These are phyloP conservation scores for Sinocyclocheilus anshuiensis DNA, from an alignment of 2,113 vertebrate species.

Conservation along the genomic window DNA sequence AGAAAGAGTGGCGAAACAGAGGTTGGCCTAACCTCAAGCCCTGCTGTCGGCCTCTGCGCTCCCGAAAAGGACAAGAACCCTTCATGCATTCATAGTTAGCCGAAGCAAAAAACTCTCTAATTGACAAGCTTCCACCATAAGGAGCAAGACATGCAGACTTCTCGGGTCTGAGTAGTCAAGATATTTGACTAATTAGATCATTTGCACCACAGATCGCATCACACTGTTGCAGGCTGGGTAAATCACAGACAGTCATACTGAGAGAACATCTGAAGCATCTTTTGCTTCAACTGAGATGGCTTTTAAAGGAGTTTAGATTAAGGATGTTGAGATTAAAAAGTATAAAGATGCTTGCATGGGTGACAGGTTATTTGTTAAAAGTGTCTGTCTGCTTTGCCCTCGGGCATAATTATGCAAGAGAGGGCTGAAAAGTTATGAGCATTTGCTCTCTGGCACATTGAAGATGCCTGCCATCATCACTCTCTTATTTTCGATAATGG, in stretches of 20 bases:
- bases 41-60: constrained; percentile 31
- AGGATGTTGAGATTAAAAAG: constrained; percentile 14
- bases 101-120: background rate
- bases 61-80: constrained; percentile 40
- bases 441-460: constrained; percentile 48
- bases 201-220: background rate
- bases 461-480: constrained; percentile 53
- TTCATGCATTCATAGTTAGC: constrained; percentile 45
- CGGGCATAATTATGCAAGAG: constrained; percentile 56
- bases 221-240: background rate
- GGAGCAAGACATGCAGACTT: constrained; percentile 13
- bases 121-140: constrained; percentile 25
- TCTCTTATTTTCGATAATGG: constrained; percentile 45
- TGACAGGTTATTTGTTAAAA: constrained; percentile 49
- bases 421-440: constrained; percentile 54
- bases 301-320: constrained; percentile 29
- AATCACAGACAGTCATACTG: constrained; percentile 14
- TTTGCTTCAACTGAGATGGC: constrained; percentile 9
- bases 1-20: constrained; percentile 1
- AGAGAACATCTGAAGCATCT: background rate
- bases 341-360: constrained; percentile 29
- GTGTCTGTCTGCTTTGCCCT: constrained; percentile 41
- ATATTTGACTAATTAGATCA: constrained; percentile 20
- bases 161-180: background rate
- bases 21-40: constrained; percentile 29